phyloP scores from a whole-genome alignment of 2,888 invertebrate species.

The Homarus gammarus region DNA sequence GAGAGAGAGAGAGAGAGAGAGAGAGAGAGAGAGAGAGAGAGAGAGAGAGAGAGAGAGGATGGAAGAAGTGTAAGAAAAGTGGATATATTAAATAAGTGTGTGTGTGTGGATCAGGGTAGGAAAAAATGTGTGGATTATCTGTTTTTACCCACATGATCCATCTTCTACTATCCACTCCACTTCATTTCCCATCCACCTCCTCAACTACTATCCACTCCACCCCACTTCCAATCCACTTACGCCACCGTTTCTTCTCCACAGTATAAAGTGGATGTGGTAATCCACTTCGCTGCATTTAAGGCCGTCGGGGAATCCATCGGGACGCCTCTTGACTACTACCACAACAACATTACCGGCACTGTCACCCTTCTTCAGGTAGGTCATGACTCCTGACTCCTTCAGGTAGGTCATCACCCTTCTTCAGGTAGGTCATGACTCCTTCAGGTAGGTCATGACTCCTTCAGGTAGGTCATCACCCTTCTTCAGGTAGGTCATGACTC shows the following conservation, averaged over 20 bases:
- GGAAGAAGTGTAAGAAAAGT: no score
- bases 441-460: neutral
- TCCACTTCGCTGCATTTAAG: conserved; percentile 97
- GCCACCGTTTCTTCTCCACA: conserved; percentile 79
- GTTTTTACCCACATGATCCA: neutral
- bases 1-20: no score
- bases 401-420: neutral
- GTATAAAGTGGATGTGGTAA: conserved; percentile 91
- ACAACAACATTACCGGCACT: conserved; percentile 93
- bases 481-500: neutral
- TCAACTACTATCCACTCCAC: neutral
- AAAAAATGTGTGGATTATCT: no score
- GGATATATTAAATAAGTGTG: no score
- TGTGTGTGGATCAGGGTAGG: no score
- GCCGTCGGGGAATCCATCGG: conserved; percentile 96
- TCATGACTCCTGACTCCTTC: neutral
- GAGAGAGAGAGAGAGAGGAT: no score
- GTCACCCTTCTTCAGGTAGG: conserved; percentile 89
- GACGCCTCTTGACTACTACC: conserved; percentile 92
- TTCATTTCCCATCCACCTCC: neutral
- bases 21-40: no score
- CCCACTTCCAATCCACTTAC: neutral
- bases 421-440: no score
- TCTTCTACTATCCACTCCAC: neutral
- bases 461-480: neutral